phyloP scores from a whole-genome alignment of 2,888 invertebrate genomes.

The Parasteatoda lunata region DNA sequence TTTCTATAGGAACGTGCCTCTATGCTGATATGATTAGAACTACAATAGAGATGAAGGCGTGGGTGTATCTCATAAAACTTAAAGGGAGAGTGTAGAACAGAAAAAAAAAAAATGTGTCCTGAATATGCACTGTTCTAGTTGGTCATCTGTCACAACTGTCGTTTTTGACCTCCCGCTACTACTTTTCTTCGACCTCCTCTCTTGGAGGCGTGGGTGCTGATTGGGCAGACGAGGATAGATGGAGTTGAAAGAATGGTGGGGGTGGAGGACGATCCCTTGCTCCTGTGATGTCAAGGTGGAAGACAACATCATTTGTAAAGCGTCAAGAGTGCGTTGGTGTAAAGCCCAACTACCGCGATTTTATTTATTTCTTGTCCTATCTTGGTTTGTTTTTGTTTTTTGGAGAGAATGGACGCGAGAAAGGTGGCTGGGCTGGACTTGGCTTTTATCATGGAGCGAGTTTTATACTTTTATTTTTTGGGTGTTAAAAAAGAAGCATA shows the following conservation, averaged over 20 bases:
- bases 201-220: conserved; percentile 53
- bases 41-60: neutral
- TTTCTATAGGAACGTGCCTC: conserved; percentile 45
- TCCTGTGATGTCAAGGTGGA: conserved; percentile 40
- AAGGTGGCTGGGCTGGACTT: conserved; percentile 33
- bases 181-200: conserved; percentile 20
- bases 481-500: neutral
- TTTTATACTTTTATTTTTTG: conserved; percentile 16
- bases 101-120: conserved; percentile 8
- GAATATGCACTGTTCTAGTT: conserved; percentile 45
- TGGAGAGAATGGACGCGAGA: neutral
- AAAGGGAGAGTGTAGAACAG: neutral
- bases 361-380: conserved; percentile 27
- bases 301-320: conserved; percentile 65
- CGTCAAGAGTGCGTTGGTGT: conserved; percentile 52
- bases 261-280: conserved; percentile 6
- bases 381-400: neutral
- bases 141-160: conserved; percentile 51
- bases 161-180: conserved; percentile 16
- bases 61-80: conserved; percentile 7
- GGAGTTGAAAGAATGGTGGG: conserved; percentile 29
- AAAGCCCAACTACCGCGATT: conserved; percentile 48
- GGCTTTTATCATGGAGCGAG: neutral
- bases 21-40: conserved; percentile 17
- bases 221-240: conserved; percentile 58